These are phyloP conservation scores for Serranus cabrilla DNA, from an alignment of 2,797 vertebrate genomes.

Conservation along the genomic window DNA sequence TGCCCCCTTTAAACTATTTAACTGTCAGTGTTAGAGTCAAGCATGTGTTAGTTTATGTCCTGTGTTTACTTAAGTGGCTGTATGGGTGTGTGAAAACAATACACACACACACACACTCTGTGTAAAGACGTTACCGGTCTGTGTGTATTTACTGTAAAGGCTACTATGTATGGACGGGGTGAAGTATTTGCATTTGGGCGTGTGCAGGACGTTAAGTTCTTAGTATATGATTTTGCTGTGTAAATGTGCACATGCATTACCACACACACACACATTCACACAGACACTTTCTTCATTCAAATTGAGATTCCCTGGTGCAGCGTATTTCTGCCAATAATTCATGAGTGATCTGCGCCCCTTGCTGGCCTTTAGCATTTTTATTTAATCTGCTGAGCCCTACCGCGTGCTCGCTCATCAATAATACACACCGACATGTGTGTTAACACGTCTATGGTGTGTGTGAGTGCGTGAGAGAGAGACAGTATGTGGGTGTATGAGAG, in stretches of 20 bases:
- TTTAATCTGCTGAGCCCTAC: slow-evolving; percentile 92
- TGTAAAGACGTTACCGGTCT: not conserved
- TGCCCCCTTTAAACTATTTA: not conserved
- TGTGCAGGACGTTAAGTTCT: slow-evolving; percentile 28
- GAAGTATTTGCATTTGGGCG: slow-evolving; percentile 20
- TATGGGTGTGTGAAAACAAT: slow-evolving; percentile 19
- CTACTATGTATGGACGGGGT: not conserved
- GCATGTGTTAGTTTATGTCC: slow-evolving; percentile 1
- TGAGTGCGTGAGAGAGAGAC: slow-evolving; percentile 31
- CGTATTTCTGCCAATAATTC: slow-evolving; percentile 94
- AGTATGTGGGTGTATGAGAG: not conserved
- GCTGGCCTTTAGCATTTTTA: slow-evolving; percentile 94
- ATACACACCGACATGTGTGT: slow-evolving; percentile 93
- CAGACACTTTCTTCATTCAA: slow-evolving; percentile 74
- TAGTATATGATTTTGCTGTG: slow-evolving; percentile 22
- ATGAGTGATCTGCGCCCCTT: slow-evolving; percentile 93
- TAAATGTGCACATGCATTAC: slow-evolving; percentile 36
- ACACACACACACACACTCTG: not conserved
- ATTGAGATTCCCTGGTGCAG: slow-evolving; percentile 90
- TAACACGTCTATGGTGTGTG: slow-evolving; percentile 89
- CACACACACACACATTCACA: slow-evolving; percentile 14
- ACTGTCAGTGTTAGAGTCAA: not conserved
- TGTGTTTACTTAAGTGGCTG: not conserved
- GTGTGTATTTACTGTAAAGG: not conserved
- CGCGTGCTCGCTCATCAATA: slow-evolving; percentile 91